Base-by-base conservation (phyloP, 1,140 invertebrate species). In the Aporrectodea caliginosa region DNA sequence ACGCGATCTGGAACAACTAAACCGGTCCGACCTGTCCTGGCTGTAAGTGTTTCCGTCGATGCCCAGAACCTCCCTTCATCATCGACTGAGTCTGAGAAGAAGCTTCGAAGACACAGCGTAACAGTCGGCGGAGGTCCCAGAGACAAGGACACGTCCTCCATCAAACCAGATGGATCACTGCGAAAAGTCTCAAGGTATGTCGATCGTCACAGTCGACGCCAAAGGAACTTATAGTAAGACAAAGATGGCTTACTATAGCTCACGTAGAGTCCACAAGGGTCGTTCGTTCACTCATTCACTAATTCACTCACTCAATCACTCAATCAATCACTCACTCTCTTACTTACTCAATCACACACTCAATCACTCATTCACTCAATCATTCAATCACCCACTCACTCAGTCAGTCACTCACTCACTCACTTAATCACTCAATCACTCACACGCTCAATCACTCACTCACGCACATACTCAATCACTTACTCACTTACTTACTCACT, bases 71-170 rank as follows among this genome's bases (percentile, higher is more conserved):
- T 12, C 43, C 6, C 22, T 6, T 22, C 43, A 22, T 58, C 43
- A 22, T 6, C 22, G 6, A 12, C 43, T 22, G 43, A 58, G 43
- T 58, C 43, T 6, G 43, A 58, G 43, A 22, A 22, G 43, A 58
- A 22, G 43, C 43, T 58, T 6, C 43, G 43, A 58, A 58, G 43
- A 58, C 43, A 58, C 43, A 12, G 6, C 6, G 22, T 22, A 22
- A 58, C 43, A 58, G 6, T 22, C 43, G n/a, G n/a, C n/a, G n/a
- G n/a, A n/a, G n/a, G n/a, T n/a, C n/a, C n/a, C n/a, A n/a, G n/a
- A n/a, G n/a, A n/a, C n/a, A 58, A 58, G 43, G 43, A 58, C 43
- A 58, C 43, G n/a, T n/a, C n/a, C n/a, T n/a, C n/a, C 43, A 58
- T 6, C 6, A 22, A 58, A 22, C 6, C 22, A 22, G 43, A 58